phyloP scores from a whole-genome alignment of 2,888 invertebrate species.

The Diadegma fenestrale region DNA sequence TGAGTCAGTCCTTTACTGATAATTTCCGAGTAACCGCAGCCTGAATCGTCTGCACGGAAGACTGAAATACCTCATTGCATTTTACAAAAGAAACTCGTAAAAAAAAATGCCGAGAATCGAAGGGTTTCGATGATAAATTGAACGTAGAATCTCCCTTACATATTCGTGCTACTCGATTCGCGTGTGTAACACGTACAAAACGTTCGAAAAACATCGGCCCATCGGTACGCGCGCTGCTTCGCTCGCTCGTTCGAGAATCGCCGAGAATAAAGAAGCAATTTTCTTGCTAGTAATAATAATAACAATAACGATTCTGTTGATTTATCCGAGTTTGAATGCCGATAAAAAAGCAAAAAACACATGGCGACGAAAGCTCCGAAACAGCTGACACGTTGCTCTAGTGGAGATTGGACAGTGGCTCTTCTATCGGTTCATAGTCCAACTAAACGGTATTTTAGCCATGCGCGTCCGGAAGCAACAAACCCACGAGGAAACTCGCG shows the following conservation, averaged over 20 bases:
- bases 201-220: conserved; percentile 52
- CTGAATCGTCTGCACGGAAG: neutral
- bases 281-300: neutral
- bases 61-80: neutral
- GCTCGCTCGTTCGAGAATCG: neutral
- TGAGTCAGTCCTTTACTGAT: neutral
- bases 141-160: neutral
- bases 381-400: conserved; percentile 24
- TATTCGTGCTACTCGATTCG: neutral
- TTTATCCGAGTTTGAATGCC: neutral
- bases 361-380: neutral
- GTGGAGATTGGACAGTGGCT: conserved; percentile 41
- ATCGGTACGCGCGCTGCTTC: neutral
- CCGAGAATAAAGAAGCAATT: conserved; percentile 1
- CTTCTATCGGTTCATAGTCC: conserved; percentile 37
- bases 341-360: neutral
- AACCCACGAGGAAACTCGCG: neutral
- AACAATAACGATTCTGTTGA: conserved; percentile 1
- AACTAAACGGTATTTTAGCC: conserved; percentile 3
- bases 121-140: neutral
- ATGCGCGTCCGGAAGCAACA: neutral
- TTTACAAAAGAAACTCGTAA: neutral
- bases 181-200: neutral
- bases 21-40: neutral
- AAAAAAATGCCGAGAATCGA: neutral